Evolutionary conservation across 2,888 invertebrate genomes (phyloP).

Genomic region (Ctena decussata): DNA sequence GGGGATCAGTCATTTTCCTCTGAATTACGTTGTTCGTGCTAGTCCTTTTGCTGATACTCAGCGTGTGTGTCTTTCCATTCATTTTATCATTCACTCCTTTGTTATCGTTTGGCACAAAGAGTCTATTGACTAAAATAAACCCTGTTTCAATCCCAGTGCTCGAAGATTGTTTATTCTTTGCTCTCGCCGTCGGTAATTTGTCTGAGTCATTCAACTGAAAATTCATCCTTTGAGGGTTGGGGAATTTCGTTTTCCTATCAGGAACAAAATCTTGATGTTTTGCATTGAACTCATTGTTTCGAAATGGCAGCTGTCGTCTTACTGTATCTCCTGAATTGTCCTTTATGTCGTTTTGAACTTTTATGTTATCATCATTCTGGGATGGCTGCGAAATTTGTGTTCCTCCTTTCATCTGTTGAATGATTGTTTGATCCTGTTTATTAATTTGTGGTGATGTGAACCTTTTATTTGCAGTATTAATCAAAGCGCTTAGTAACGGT

Average conservation of each 20-base stretch:
- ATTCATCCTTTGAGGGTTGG: background rate
- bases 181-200: background rate
- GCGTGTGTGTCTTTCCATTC: background rate
- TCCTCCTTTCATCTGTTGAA: no score
- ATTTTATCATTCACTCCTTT: background rate
- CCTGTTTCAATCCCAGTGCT: background rate
- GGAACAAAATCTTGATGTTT: background rate
- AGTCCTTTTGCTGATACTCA: background rate
- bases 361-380: no score
- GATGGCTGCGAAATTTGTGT: no score
- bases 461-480: no score
- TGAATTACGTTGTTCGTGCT: background rate
- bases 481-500: no score
- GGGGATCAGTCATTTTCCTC: background rate
- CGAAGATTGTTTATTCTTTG: background rate
- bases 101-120: background rate
- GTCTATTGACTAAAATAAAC: background rate
- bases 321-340: no score
- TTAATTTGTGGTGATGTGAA: no score
- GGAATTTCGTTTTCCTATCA: background rate
- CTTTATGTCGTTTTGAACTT: no score
- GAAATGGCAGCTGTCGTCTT: no score
- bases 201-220: background rate
- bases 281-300: background rate
- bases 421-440: no score